Evolutionary conservation across 2,888 invertebrate genomes (phyloP).

Genomic region (Cerastoderma edule): DNA sequence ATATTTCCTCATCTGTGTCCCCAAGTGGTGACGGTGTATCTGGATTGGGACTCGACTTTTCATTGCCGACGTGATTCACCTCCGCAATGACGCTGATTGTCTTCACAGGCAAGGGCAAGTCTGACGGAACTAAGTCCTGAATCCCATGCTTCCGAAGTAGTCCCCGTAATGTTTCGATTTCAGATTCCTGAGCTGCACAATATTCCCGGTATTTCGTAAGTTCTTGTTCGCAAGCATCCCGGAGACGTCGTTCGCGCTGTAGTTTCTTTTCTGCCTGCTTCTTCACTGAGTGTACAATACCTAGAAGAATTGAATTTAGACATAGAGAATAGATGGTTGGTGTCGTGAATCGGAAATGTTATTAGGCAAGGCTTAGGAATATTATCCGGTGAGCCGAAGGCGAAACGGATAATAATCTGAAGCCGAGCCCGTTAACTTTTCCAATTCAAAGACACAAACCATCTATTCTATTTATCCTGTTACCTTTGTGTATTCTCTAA

Average conservation of each 20-base stretch:
- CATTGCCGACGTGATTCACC: slow-evolving; percentile 69
- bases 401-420: too few relatives aligned
- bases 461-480: too few relatives aligned
- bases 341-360: too few relatives aligned
- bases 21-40: too few relatives aligned
- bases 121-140: slow-evolving; percentile 64
- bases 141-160: slow-evolving; percentile 82
- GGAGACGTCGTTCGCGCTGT: slow-evolving; percentile 76
- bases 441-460: too few relatives aligned
- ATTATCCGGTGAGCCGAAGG: too few relatives aligned
- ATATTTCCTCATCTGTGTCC: not conserved
- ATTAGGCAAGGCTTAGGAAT: too few relatives aligned
- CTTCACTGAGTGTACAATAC: slow-evolving; percentile 82
- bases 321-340: too few relatives aligned
- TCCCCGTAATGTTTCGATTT: slow-evolving; percentile 81
- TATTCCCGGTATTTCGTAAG: slow-evolving; percentile 82
- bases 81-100: slow-evolving; percentile 79
- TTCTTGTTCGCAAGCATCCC: slow-evolving; percentile 82
- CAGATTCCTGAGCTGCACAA: slow-evolving; percentile 81
- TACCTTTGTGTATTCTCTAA: too few relatives aligned
- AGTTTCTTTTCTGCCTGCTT: slow-evolving; percentile 82
- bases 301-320: slow-evolving; percentile 60
- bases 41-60: slow-evolving; percentile 29
- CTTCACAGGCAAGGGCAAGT: slow-evolving; percentile 71
- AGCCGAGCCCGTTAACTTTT: too few relatives aligned